Evolutionary conservation across 2,797 vertebrate genomes (phyloP).

Genomic region (Tokudaia tokunoshimensis): DNA sequence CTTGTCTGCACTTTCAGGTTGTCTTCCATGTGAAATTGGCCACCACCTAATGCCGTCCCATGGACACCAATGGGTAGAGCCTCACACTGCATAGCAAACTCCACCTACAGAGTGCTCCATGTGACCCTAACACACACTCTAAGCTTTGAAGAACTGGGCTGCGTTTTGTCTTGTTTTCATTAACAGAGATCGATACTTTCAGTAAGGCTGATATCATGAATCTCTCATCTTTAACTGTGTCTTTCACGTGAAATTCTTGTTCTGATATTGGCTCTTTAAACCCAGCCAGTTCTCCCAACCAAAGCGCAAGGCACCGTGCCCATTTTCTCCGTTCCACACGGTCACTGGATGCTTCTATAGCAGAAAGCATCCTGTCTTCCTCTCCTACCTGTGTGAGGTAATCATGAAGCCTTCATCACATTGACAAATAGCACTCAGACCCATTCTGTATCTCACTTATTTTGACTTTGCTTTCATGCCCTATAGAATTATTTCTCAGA

Average conservation of each 20-base stretch:
- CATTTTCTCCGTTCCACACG: accelerated
- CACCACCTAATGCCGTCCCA: background rate
- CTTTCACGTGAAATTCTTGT: background rate
- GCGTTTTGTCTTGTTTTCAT: background rate
- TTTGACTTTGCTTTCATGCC: background rate
- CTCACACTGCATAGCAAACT: background rate
- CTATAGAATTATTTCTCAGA: background rate
- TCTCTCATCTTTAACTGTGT: background rate
- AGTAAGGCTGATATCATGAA: background rate
- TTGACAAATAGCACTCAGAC: background rate
- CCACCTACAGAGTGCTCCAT: background rate
- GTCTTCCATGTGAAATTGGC: background rate
- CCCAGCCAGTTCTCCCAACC: background rate
- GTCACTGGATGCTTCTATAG: background rate
- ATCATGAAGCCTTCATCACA: background rate
- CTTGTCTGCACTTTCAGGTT: background rate
- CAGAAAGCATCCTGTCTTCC: background rate
- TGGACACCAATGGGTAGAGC: background rate
- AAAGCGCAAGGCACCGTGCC: background rate
- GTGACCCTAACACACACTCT: background rate
- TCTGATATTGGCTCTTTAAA: background rate
- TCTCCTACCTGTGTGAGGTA: background rate
- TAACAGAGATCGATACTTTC: background rate
- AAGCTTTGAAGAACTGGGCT: background rate
- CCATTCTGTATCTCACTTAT: background rate